A percentile compares a stretch with the other conserved stretches of the same genome.
phyloP scores from a whole-genome alignment of 2,113 vertebrate genomes.

The Calidris pygmaea region DNA sequence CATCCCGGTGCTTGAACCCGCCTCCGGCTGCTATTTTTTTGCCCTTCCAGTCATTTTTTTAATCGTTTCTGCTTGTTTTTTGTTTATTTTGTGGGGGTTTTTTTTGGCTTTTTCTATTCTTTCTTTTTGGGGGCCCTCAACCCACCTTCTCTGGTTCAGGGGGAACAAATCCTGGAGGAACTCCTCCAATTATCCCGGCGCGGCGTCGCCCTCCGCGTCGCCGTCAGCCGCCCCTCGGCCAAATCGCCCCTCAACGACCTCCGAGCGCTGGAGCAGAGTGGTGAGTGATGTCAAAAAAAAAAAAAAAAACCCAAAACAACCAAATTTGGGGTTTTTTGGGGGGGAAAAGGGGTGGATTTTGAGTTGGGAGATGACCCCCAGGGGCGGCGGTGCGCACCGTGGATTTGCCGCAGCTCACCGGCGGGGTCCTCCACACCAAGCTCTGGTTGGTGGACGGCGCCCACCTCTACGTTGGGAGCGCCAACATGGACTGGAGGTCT shows the following conservation, averaged over 20 bases:
- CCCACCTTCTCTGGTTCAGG: conserved; percentile 63
- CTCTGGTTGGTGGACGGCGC: conserved; percentile 91
- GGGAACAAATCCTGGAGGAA: conserved; percentile 78
- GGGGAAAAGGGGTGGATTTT: background rate
- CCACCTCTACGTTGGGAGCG: conserved; percentile 91
- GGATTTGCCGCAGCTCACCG: conserved; percentile 83
- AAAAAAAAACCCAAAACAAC: background rate
- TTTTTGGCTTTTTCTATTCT: too few relatives aligned
- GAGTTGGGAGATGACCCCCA: background rate
- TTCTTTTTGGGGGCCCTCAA: too few relatives aligned
- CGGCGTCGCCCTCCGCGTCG: conserved; percentile 76
- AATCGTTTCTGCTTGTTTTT: too few relatives aligned
- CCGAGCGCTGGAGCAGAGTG: conserved; percentile 73
- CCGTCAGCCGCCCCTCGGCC: conserved; percentile 71
- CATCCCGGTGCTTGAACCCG: too few relatives aligned
- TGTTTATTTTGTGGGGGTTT: too few relatives aligned
- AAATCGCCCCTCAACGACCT: conserved; percentile 66
- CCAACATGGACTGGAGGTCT: conserved; percentile 98
- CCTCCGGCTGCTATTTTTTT: too few relatives aligned
- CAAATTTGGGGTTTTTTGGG: too few relatives aligned
- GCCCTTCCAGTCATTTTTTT: too few relatives aligned
- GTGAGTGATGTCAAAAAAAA: conserved; percentile 75
- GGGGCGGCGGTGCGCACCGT: conserved; percentile 83
- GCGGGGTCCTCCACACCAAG: conserved; percentile 90
- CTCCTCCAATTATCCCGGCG: conserved; percentile 71